Conservation (phyloP, 2,797 vertebrate genomes). For the Synanceia verrucosa region DNA sequence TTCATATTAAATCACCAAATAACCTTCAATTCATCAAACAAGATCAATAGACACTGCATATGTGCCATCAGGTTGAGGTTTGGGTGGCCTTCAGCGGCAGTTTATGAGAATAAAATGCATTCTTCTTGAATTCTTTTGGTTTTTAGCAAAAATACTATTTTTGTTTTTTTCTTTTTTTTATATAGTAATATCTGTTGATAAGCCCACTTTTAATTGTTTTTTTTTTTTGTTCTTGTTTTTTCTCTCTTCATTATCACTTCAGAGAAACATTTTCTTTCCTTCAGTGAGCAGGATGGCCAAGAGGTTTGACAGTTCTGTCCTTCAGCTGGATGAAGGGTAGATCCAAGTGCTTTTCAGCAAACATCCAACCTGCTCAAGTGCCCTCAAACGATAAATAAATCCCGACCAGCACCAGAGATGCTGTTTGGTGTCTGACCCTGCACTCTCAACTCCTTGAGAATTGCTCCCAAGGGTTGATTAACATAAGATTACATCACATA, state of each 20-base stretch:
- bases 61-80: background rate
- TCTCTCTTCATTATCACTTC: background rate
- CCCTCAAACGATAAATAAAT: constrained; percentile 14
- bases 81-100: background rate
- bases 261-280: background rate
- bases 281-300: background rate
- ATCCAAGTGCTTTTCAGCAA: constrained; percentile 6
- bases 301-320: constrained; percentile 8
- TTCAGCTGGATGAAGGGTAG: background rate
- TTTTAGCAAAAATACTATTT: background rate
- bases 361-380: constrained; percentile 5
- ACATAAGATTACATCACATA: background rate
- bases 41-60: constrained; percentile 10
- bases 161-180: background rate
- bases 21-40: background rate
- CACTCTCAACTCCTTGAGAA: constrained; percentile 7
- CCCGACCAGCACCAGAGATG: background rate
- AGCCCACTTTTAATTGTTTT: background rate
- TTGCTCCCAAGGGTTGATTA: background rate
- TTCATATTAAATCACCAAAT: constrained; percentile 14
- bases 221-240: background rate
- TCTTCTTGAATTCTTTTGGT: background rate
- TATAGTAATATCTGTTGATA: background rate
- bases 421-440: constrained; percentile 13
- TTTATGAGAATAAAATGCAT: background rate